Percentiles rank a stretch among this genome's conserved stretches.
phyloP scores from a whole-genome alignment of 2,888 invertebrate genomes.

The Drosophila lacicola region DNA sequence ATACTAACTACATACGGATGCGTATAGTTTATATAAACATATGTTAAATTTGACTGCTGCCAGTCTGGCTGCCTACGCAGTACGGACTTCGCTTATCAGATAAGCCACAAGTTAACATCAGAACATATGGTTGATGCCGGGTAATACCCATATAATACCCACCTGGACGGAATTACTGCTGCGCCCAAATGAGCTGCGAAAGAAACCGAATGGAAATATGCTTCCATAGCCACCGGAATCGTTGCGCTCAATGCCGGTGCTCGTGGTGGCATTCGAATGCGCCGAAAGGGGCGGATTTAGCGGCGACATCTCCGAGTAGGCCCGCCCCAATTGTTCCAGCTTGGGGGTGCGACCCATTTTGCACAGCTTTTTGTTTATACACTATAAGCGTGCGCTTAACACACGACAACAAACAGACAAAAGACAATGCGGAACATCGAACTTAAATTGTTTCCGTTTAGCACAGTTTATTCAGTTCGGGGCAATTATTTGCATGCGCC shows the following conservation, averaged over 20 bases:
- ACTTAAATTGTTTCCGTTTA: conserved; percentile 20
- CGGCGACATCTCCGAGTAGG: conserved; percentile 84
- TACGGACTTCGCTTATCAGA: conserved; percentile 38
- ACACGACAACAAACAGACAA: conserved; percentile 26
- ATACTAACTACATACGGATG: not conserved
- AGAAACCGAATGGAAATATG: conserved; percentile 83
- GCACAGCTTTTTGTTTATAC: conserved; percentile 4
- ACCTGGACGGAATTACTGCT: conserved; percentile 82
- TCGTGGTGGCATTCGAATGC: conserved; percentile 50
- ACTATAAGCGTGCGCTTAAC: conserved; percentile 17
- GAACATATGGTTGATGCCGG: conserved; percentile 45
- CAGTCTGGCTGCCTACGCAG: conserved; percentile 31
- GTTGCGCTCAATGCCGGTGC: conserved; percentile 58
- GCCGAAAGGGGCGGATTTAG: conserved; percentile 77
- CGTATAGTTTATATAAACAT: conserved; percentile 9
- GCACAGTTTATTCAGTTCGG: conserved; percentile 11
- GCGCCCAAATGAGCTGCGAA: conserved; percentile 80
- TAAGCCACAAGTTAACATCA: conserved; percentile 17
- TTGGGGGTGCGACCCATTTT: conserved; percentile 76
- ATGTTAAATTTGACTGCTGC: conserved; percentile 26
- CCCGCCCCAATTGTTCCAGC: conserved; percentile 79
- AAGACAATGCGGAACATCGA: conserved; percentile 15
- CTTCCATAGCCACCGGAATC: conserved; percentile 81
- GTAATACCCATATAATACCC: conserved; percentile 25
- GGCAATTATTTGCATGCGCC: conserved; percentile 40